Base-by-base conservation (phyloP, 2,888 invertebrate species). In the Amblyjoppa proteus region DNA sequence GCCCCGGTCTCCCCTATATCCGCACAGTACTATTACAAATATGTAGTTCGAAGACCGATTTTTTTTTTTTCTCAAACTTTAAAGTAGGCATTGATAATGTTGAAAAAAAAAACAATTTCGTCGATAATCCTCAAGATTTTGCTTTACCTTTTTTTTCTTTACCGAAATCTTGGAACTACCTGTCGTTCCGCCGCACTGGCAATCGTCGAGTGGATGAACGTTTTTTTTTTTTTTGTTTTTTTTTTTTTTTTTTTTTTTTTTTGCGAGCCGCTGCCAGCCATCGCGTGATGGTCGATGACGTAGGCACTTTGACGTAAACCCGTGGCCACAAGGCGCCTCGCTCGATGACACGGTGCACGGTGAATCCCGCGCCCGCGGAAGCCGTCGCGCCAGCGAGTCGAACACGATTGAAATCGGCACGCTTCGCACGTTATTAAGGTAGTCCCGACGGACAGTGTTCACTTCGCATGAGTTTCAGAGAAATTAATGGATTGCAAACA, bases 251-350 rank as follows among this genome's bases (percentile, higher is more conserved):
- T 20, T 20, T 20, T 20, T 20, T 20, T 20, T 20, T 76, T 53
- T 31, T 66, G 49, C 66, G 25, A 53, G 53, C 25, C 51, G 7
- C n/a, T 28, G 31, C 28, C 3, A 2, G n/a, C 31, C 34, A 76
- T 81, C 75, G 75, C 69, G 69, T 70, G 75, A 81, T 53, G 38
- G 51, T 45, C 34, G 31, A 77, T 82, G 76, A 82, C 76, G 64
- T 64, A 45, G 45, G 64, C 68, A 49, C 4, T 34, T 61, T 31
- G 49, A 51, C 51, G 38, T 20, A 20, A 70, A 20, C 51, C 20
- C 31, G 31, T 61, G 34, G 49, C 31, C 16, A 13, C 51, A 61
- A 64, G 20, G 70, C 51, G 31, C 34, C 34, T 64, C 64, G 61
- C 45, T 45, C 49, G 75, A 49, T 34, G 61, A 74, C 61, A 25